Conservation (phyloP, 1,140 invertebrate genomes). For the Drosophila pseudoobscura region DNA sequence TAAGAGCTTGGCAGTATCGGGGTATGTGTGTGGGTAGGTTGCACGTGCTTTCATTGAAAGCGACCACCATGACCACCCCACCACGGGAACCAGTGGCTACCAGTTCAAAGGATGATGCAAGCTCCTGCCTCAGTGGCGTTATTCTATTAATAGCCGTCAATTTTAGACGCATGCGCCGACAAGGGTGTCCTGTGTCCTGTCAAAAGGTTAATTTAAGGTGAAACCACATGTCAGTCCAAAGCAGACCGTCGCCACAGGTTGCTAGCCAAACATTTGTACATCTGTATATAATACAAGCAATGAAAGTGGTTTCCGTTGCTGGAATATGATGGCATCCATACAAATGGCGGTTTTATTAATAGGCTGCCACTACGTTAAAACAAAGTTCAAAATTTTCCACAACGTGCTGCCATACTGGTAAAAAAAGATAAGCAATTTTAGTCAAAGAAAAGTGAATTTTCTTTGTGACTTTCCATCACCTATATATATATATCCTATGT, state of each 20-base stretch:
- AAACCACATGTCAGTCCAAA: constrained; percentile 3
- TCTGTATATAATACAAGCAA: too few species aligned
- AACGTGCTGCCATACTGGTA: too few species aligned
- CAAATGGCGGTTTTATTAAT: too few species aligned
- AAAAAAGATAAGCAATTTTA: too few species aligned
- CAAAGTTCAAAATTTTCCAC: too few species aligned
- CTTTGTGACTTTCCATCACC: too few species aligned
- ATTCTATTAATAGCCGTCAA: constrained; percentile 30
- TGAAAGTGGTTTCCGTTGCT: too few species aligned
- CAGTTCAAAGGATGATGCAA: constrained; percentile 35
- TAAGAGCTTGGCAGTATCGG: background rate
- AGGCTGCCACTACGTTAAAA: too few species aligned
- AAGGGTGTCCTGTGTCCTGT: constrained; percentile 22
- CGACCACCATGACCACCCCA: constrained; percentile 28
- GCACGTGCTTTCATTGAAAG: constrained; percentile 33
- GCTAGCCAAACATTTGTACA: constrained; percentile 22
- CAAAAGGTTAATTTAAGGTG: constrained; percentile 44
- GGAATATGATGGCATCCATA: too few species aligned
- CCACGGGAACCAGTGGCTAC: constrained; percentile 22
- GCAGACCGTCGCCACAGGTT: constrained; percentile 28
- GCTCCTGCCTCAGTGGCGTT: constrained; percentile 1
- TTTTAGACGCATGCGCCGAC: constrained; percentile 3
- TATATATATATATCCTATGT: too few species aligned
- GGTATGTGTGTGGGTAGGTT: constrained; percentile 6
- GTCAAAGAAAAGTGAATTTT: too few species aligned